Base-by-base conservation (phyloP, 2,797 vertebrate genomes). In the Pagetopsis macropterus region DNA sequence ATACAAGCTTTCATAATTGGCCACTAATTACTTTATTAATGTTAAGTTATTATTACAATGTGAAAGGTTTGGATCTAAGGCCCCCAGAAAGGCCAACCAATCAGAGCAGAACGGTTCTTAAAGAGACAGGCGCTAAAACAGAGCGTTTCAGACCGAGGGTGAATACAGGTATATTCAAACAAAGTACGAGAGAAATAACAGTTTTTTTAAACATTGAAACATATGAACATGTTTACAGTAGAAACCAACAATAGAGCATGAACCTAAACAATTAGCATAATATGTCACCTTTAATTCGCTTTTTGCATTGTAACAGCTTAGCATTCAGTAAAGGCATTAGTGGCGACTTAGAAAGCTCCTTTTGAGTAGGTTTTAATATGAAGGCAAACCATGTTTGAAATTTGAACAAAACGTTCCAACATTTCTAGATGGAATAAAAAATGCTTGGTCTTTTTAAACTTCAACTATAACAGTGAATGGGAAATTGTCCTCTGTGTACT, bases 21-120 rank as follows among this genome's bases (percentile, higher is more conserved):
- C 9, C 59, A 65, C 64, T 75, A 17, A 68, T 78, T 7, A 61
- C 58, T 56, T 63, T 5, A 50, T 58, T 62, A 40, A 62, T 13
- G 10, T 56, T 10, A 37, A 41, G 41, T 40, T 37, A 37, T 37
- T 37, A 37, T 37, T 9, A 9, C 33, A 37, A 37, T 37, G 33
- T 37, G 33, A 37, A 37, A 37, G 33, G 8, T 37, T 8, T 37
- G 33, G 33, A 7, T 37, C 8, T 37, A 7, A 37, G 33, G 33
- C 33, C 33, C 33, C 33, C 33, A 7, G 33, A 37, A 37, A 37
- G 7, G 33, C 33, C 33, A 37, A 37, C 33, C 33, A 37, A 37
- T 37, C 33, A 37, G 33, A 37, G 33, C 33, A 37, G 33, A 37
- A 9, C 37, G 33, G 33, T 37, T 37, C 33, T 37, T 37, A 37